Conservation (phyloP, 2,797 vertebrate species). For the Lagocephalus sceleratus region DNA sequence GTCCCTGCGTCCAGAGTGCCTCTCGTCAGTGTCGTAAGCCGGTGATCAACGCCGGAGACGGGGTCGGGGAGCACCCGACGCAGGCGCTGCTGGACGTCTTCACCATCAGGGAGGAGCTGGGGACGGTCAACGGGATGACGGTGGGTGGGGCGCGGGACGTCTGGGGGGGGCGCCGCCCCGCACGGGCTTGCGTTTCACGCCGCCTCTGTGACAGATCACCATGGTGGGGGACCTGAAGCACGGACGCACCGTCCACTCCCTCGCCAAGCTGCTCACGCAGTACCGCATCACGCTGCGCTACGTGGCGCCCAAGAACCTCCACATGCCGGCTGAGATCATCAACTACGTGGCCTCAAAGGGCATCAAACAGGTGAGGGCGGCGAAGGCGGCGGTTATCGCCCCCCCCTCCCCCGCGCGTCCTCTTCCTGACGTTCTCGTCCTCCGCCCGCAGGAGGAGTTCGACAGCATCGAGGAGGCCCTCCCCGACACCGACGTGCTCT, state of each 20-base stretch:
- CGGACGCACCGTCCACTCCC: slow-evolving; percentile 93
- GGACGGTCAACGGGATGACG: slow-evolving; percentile 97
- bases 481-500: slow-evolving; percentile 92
- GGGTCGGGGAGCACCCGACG: slow-evolving; percentile 94
- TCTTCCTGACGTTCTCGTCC: no score
- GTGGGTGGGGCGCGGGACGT: no score
- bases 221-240: slow-evolving; percentile 98
- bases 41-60: slow-evolving; percentile 93
- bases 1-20: slow-evolving; percentile 72
- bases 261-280: slow-evolving; percentile 92
- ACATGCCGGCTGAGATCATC: slow-evolving; percentile 87
- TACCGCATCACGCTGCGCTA: slow-evolving; percentile 93
- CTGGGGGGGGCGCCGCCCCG: no score
- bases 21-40: slow-evolving; percentile 91
- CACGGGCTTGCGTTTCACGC: neutral
- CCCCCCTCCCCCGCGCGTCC: no score
- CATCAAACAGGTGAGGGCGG: slow-evolving; percentile 87
- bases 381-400: no score
- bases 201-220: slow-evolving; percentile 79
- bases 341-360: slow-evolving; percentile 89
- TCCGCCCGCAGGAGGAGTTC: slow-evolving; percentile 89
- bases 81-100: slow-evolving; percentile 96
- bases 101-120: slow-evolving; percentile 96
- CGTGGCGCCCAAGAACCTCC: slow-evolving; percentile 86
- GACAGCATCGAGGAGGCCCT: slow-evolving; percentile 92